Evolutionary conservation across 2,888 invertebrate species (phyloP), one percentile per base, ranked within the genome.

Genomic region (Brachyptera risi): DNA sequence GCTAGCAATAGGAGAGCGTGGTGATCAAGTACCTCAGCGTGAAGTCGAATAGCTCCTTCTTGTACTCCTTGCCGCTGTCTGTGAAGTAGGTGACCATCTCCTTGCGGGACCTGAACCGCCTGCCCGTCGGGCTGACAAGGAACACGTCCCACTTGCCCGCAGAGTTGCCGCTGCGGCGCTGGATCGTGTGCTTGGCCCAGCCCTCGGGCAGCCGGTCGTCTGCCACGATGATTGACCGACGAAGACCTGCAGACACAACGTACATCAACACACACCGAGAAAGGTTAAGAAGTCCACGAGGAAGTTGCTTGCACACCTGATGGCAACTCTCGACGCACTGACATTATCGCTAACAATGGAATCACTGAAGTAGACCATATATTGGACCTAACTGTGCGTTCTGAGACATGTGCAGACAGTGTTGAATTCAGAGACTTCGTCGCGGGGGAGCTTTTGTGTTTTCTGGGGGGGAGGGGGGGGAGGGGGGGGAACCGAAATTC

Each of bases 81-180:
- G 78, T 78, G 65, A 79, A 71, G 63, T 77, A 80, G 11, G 74
- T 67, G 67, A 79, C 79, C 1, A 85, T 74, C 68, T 84, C 85
- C 21, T 79, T 76, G 67, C 80, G 79, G 1, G 81, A 81, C 37
- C 85, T 75, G 65, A 85, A 85, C 65, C 80, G 81, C 65, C 81
- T 80, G n/a, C 81, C 81, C 49, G 79, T 80, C 0, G 83, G 81
- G 65, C 83, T 82, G 67, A 56, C 60, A 58, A 60, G 62, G 58
- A 57, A 51, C 1, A 89, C 87, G 70, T 90, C 90, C 90, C 90
- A 92, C 72, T 90, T 91, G 5, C 89, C 90, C 11, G 86, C 86
- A 21, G 87, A 86, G 44, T 82, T 79, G 0, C 86, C 86, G 56
- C 80, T 76, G 67, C 79, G 79, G 27, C 88, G 80, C 65, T 88